phyloP scores from a whole-genome alignment of 1,140 invertebrate genomes.

The Brachionus sp. region DNA sequence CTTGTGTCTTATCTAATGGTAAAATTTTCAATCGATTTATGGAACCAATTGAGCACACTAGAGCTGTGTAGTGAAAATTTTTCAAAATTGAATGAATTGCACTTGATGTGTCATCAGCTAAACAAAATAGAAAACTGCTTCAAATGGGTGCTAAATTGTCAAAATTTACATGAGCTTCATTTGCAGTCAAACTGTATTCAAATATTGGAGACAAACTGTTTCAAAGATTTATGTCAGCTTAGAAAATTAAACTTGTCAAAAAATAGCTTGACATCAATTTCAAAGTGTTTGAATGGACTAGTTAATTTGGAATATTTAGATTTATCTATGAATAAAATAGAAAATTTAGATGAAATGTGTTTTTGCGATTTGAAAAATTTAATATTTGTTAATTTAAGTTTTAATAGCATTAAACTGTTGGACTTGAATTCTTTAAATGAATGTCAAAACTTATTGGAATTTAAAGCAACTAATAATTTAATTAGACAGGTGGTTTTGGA shows the following conservation, averaged over 20 bases:
- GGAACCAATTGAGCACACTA: neutral
- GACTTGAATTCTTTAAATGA: neutral
- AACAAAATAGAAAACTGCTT: neutral
- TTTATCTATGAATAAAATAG: slow-evolving; percentile 4
- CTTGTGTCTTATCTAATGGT: neutral
- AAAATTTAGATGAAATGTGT: neutral
- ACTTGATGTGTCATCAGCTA: neutral
- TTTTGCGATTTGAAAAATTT: slow-evolving; percentile 9
- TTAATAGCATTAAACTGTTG: neutral
- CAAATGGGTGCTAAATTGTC: neutral
- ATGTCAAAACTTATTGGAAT: neutral
- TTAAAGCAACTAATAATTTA: neutral
- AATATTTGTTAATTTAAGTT: neutral
- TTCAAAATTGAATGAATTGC: neutral
- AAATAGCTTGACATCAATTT: neutral
- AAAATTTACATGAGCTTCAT: neutral
- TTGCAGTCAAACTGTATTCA: neutral
- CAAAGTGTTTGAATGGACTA: neutral
- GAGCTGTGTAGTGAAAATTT: neutral
- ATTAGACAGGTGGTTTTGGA: neutral
- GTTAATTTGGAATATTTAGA: slow-evolving; percentile 5
- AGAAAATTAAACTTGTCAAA: slow-evolving; percentile 4
- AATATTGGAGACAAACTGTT: neutral
- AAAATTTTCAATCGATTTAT: slow-evolving; percentile 5
- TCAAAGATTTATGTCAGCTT: neutral